phyloP scores from a whole-genome alignment of 1,140 invertebrate genomes.

The Meloidogyne exigua region DNA sequence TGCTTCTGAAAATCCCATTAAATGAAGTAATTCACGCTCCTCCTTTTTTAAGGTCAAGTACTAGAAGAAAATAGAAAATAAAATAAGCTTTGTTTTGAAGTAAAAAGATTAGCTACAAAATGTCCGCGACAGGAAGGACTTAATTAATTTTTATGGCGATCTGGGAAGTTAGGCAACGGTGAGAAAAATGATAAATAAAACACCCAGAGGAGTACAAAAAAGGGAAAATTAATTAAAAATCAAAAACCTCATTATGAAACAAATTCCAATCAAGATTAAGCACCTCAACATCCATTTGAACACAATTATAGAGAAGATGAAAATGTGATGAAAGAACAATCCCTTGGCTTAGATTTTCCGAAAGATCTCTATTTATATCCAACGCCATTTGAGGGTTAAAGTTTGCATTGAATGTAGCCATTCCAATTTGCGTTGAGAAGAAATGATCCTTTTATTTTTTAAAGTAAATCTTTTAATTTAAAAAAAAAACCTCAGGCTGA shows the following conservation, averaged over 20 bases:
- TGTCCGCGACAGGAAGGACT: no score
- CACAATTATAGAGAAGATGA: slow-evolving; percentile 41
- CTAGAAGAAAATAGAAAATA: slow-evolving; percentile 18
- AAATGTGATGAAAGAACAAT: slow-evolving; percentile 41
- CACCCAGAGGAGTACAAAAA: not conserved
- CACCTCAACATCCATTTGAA: slow-evolving; percentile 36
- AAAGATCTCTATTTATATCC: slow-evolving; percentile 28
- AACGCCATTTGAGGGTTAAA: slow-evolving; percentile 30
- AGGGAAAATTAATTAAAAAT: not conserved
- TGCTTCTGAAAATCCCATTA: slow-evolving; percentile 20
- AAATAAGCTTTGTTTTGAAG: no score
- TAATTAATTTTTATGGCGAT: no score
- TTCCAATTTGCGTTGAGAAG: slow-evolving; percentile 35
- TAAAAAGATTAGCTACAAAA: not conserved
- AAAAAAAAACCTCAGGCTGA: slow-evolving; percentile 11
- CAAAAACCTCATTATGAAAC: slow-evolving; percentile 33
- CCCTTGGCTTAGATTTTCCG: slow-evolving; percentile 32
- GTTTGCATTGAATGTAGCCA: slow-evolving; percentile 39
- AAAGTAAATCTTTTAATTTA: not conserved
- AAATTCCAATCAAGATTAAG: slow-evolving; percentile 33
- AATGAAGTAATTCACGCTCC: slow-evolving; percentile 32
- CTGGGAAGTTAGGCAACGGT: not conserved
- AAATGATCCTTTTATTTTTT: slow-evolving; percentile 17
- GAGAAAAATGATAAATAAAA: not conserved
- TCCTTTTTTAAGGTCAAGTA: slow-evolving; percentile 27